These are phyloP conservation scores for Nannoperca obscura DNA, from an alignment of 2,797 vertebrate genomes.

Conservation along the genomic window DNA sequence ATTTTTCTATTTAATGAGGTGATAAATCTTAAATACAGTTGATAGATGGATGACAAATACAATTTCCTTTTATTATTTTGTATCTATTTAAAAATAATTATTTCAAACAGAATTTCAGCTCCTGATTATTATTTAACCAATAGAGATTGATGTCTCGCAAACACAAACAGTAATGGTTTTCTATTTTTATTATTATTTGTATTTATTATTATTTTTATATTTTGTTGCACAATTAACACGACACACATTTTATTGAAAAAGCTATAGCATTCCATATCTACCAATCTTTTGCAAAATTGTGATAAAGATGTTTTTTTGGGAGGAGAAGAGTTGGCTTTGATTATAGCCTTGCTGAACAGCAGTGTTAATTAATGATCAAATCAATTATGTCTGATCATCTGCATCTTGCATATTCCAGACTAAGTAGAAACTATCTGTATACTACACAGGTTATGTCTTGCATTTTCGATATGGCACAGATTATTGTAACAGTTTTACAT, in stretches of 20 bases:
- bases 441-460: neutral
- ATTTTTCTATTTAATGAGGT: neutral
- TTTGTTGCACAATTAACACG: neutral
- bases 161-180: neutral
- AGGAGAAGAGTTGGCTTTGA: neutral
- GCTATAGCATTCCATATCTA: neutral
- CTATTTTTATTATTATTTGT: neutral
- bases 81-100: too few relatives aligned
- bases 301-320: neutral
- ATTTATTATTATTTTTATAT: too few relatives aligned
- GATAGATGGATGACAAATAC: too few relatives aligned
- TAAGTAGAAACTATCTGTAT: neutral
- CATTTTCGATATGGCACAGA: neutral
- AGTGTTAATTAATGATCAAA: constrained; percentile 14
- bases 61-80: too few relatives aligned
- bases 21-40: too few relatives aligned
- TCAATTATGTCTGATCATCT: neutral
- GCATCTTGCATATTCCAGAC: neutral
- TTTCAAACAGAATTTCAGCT: too few relatives aligned
- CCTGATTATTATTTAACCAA: neutral
- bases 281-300: neutral
- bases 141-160: neutral
- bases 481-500: neutral
- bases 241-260: neutral
- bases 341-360: neutral